Conservation (phyloP, 2,797 vertebrate species). For the Nannoperca australis region DNA sequence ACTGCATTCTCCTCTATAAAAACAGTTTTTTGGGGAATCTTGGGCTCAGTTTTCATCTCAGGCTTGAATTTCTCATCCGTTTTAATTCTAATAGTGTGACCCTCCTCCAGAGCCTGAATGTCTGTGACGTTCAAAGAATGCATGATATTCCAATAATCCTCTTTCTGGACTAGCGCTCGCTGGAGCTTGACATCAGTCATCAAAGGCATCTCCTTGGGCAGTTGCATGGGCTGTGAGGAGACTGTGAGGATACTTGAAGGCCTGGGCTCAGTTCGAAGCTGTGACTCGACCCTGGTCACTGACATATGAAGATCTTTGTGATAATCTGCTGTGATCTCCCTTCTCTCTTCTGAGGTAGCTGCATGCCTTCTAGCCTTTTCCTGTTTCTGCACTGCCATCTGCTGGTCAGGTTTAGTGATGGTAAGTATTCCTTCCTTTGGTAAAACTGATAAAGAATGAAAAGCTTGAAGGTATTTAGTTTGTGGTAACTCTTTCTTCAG, state of each 20-base stretch:
- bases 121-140: constrained; percentile 82
- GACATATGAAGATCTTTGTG: constrained; percentile 74
- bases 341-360: constrained; percentile 80
- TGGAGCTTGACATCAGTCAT: constrained; percentile 73
- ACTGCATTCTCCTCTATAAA: constrained; percentile 80
- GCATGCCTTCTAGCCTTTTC: constrained; percentile 80
- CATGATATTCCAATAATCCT: constrained; percentile 82
- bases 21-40: constrained; percentile 74
- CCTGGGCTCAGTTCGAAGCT: constrained; percentile 70
- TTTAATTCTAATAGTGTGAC: constrained; percentile 72
- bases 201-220: constrained; percentile 85
- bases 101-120: constrained; percentile 79
- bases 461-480: constrained; percentile 76
- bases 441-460: constrained; percentile 70
- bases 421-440: constrained; percentile 84
- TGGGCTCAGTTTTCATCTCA: constrained; percentile 80
- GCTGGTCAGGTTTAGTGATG: constrained; percentile 71
- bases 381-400: constrained; percentile 75
- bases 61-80: constrained; percentile 66
- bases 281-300: constrained; percentile 60
- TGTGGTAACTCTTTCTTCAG: constrained; percentile 66
- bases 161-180: constrained; percentile 84
- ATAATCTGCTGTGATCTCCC: constrained; percentile 75
- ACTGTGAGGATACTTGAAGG: constrained; percentile 73
- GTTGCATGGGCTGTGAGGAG: constrained; percentile 72